Percentiles rank a stretch among this genome's conserved stretches.
phyloP scores from a whole-genome alignment of 2,797 vertebrate species.

The Galaxias olidus region DNA sequence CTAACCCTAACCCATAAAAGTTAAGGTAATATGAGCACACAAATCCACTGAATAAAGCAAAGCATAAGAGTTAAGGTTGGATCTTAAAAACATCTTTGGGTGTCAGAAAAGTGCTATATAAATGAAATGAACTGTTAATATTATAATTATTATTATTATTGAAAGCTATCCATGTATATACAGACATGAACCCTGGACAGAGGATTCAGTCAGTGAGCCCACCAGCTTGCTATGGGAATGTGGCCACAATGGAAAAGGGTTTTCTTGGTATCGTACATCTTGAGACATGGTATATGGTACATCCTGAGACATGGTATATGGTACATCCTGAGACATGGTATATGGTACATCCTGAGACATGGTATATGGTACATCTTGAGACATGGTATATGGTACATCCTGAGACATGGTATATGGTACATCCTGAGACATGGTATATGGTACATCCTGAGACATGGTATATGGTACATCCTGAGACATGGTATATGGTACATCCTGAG shows the following conservation, averaged over 20 bases:
- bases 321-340: not conserved
- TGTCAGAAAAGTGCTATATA: no score
- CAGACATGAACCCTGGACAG: not conserved
- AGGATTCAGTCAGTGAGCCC: not conserved
- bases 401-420: not conserved
- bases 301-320: not conserved
- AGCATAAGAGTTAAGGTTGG: no score
- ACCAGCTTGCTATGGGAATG: conserved; percentile 5
- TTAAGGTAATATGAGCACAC: no score
- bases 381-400: not conserved
- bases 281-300: not conserved
- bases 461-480: not conserved
- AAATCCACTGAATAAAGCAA: no score
- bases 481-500: not conserved
- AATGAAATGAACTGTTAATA: no score
- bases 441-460: not conserved
- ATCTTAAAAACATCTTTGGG: no score
- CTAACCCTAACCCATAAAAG: no score
- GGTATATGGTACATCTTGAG: not conserved
- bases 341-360: not conserved
- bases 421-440: not conserved
- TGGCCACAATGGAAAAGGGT: not conserved
- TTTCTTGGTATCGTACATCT: no score
- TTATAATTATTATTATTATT: no score
- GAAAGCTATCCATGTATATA: no score